Evolutionary conservation across 2,113 vertebrate genomes (phyloP).

Genomic region (Solea solea): DNA sequence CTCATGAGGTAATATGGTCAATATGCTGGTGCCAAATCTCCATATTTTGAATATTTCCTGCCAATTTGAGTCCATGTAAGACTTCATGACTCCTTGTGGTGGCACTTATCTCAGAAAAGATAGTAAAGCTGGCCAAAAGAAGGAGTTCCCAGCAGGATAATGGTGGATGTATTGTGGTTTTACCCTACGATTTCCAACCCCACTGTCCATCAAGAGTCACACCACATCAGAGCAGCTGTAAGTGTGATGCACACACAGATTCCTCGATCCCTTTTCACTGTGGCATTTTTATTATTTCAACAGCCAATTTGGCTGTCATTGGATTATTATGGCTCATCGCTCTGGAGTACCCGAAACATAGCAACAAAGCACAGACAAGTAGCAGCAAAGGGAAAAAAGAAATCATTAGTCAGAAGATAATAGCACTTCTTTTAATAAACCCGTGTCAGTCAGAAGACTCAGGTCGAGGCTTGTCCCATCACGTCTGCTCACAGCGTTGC

Average conservation of each 20-base stretch:
- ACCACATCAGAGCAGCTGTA: neutral
- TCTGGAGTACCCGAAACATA: conserved; percentile 29
- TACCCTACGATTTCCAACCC: too few species aligned
- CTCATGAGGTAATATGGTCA: too few species aligned
- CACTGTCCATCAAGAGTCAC: neutral
- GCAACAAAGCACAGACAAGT: conserved; percentile 25
- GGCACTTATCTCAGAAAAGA: too few species aligned
- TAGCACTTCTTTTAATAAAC: conserved; percentile 13
- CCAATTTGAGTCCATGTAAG: too few species aligned
- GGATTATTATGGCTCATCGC: conserved; percentile 34
- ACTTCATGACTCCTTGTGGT: too few species aligned
- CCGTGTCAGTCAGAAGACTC: conserved; percentile 5
- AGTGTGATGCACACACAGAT: too few species aligned
- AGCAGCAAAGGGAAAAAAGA: conserved; percentile 1
- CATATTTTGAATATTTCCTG: too few species aligned
- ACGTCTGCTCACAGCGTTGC: conserved; percentile 17
- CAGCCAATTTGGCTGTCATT: conserved; percentile 25
- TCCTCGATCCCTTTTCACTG: conserved; percentile 1
- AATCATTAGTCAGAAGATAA: conserved; percentile 42
- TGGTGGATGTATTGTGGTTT: too few species aligned
- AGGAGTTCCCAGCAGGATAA: too few species aligned
- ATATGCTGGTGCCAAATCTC: too few species aligned
- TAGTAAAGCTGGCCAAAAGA: too few species aligned
- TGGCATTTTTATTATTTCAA: conserved; percentile 4
- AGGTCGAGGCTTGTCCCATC: conserved; percentile 49